Percentiles rank a stretch among this genome's conserved stretches.
phyloP scores from a whole-genome alignment of 2,888 invertebrate genomes.

The Loripinus fragilis region DNA sequence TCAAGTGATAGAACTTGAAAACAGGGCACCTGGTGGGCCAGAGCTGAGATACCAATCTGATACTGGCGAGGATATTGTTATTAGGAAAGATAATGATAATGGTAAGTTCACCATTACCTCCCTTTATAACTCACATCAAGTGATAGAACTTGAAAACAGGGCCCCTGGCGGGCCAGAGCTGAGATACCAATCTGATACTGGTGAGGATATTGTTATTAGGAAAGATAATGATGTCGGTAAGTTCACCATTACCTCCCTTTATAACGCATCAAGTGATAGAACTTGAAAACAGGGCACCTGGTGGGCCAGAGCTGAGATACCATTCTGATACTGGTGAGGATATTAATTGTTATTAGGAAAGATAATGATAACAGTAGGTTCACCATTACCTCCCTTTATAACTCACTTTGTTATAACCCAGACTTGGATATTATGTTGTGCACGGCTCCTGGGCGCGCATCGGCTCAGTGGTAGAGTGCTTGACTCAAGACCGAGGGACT shows the following conservation, averaged over 20 bases:
- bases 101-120: constrained; percentile 46
- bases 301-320: constrained; percentile 22
- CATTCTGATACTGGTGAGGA: constrained; percentile 52
- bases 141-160: constrained; percentile 63
- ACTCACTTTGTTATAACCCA: too few species aligned
- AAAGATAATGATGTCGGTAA: constrained; percentile 55
- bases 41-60: constrained; percentile 35
- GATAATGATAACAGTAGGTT: constrained; percentile 51
- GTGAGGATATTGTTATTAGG: constrained; percentile 47
- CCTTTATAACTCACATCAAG: too few species aligned
- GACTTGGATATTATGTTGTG: too few species aligned
- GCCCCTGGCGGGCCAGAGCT: constrained; percentile 15
- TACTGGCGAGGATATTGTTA: constrained; percentile 48
- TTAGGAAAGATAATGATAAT: constrained; percentile 51
- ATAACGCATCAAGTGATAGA: constrained; percentile 41
- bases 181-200: constrained; percentile 44
- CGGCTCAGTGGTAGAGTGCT: too few species aligned
- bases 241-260: too few species aligned
- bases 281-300: constrained; percentile 55
- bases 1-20: constrained; percentile 66
- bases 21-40: constrained; percentile 28
- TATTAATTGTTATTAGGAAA: constrained; percentile 40
- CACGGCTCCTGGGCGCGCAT: too few species aligned
- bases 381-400: too few species aligned
- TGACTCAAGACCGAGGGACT: too few species aligned